Conservation (phyloP, 1,140 invertebrate genomes). For the Marisa cornuarietis region DNA sequence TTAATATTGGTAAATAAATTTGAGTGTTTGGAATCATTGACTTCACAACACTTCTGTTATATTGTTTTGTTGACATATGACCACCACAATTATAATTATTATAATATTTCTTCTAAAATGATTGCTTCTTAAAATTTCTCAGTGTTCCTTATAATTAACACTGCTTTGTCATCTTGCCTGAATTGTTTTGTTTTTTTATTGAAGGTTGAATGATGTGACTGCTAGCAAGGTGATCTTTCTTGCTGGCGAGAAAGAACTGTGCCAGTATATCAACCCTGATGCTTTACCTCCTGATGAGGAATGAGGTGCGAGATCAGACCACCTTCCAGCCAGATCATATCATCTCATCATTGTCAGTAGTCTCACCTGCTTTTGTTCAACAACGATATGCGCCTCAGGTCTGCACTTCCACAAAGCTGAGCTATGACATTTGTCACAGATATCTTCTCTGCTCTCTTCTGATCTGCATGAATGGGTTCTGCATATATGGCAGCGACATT, state of each 20-base stretch:
- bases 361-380: too few relatives aligned
- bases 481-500: too few relatives aligned
- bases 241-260: constrained; percentile 74
- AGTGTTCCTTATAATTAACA: not conserved
- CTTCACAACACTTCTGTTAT: too few relatives aligned
- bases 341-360: too few relatives aligned
- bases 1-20: too few relatives aligned
- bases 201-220: constrained; percentile 79
- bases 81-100: not conserved
- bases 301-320: not conserved
- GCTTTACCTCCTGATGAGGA: constrained; percentile 70
- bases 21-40: too few relatives aligned
- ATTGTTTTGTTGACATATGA: not conserved
- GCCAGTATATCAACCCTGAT: constrained; percentile 79
- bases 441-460: too few relatives aligned
- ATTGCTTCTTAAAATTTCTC: not conserved
- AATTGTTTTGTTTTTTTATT: constrained; percentile 39
- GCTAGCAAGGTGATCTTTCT: constrained; percentile 79
- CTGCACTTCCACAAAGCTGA: too few relatives aligned
- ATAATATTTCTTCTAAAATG: not conserved
- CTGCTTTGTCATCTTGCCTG: not conserved
- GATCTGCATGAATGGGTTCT: too few relatives aligned
- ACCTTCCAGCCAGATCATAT: too few relatives aligned
- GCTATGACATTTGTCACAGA: too few relatives aligned
- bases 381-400: too few relatives aligned